phyloP scores from a whole-genome alignment of 2,113 vertebrate genomes.

The Ictidomys tridecemlineatus region DNA sequence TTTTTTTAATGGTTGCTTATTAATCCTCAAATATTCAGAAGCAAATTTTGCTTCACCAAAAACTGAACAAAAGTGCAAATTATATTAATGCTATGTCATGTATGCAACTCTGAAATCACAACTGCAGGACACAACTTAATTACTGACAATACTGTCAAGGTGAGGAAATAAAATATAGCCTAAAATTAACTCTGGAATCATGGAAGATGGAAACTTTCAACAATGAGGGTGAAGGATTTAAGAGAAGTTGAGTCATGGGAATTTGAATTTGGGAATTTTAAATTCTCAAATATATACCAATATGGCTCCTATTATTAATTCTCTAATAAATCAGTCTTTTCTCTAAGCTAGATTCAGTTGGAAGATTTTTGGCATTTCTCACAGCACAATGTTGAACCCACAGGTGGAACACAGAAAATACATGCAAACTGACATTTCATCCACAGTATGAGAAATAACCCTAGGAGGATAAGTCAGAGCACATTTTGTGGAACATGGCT shows the following conservation, averaged over 20 bases:
- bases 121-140: background rate
- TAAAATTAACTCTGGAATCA: background rate
- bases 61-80: background rate
- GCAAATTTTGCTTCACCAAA: background rate
- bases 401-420: slow-evolving; percentile 19
- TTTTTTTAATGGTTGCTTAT: background rate
- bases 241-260: background rate
- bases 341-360: background rate
- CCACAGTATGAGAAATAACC: background rate
- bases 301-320: background rate
- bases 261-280: slow-evolving; percentile 2
- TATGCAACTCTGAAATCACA: background rate
- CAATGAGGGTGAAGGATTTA: background rate
- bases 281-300: slow-evolving; percentile 28
- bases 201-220: background rate
- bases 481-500: slow-evolving; percentile 6
- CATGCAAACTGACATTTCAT: background rate
- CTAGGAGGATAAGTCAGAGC: background rate
- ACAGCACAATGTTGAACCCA: slow-evolving; percentile 2
- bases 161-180: background rate
- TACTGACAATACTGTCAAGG: background rate
- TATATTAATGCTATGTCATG: background rate
- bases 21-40: background rate
- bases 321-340: slow-evolving; percentile 30
- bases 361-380: slow-evolving; percentile 63